Evolutionary conservation across 2,113 vertebrate genomes (phyloP), one percentile per base, ranked within the genome.

Genomic region (Scartelaos histophorus): DNA sequence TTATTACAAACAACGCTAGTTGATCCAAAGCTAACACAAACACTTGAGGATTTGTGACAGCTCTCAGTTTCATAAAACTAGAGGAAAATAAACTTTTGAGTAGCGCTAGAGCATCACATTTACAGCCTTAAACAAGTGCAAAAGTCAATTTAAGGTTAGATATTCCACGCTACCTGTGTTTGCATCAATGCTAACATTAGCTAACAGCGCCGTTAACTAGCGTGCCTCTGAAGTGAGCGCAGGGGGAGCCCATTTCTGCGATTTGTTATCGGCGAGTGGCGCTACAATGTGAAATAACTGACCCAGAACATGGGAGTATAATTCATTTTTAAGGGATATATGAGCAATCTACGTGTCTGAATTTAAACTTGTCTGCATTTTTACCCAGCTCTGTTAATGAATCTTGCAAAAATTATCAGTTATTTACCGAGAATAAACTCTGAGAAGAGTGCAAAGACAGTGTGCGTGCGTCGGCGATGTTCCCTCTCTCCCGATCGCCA

Each of bases 401-500:
- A 76, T 78, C 12, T 54, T 67, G 76, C 25, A 34, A 70, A 70
- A 83, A 82, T 47, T 1, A 57, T 68, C 7, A 47, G 71, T 86
- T 88, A 87, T 90, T 93, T 92, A 92, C 89, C 90, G 88, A 72
- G 67, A 84, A 71, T 82, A 80, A 90, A 88, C 85, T 90, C 88
- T 91, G 85, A 85, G 35, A 80, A 66, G 85, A 88, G 90, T 85
- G 83, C 80, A 54, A 88, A 89, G 81, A 85, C 82, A 84, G 90
- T 89, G 85, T 89, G 90, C 85, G 87, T 89, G 88, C 80, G 88
- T 89, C 89, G 83, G 87, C 66, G 80, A 71, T 83, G 86, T 87
- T 91, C 90, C 89, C 88, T 90, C 90, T 90, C 91, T 91, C 91
- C 90, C 86, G 87, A 91, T 92, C 92, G 92, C 91, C 92, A 93